Evolutionary conservation across 2,888 invertebrate genomes (phyloP), one percentile per base, ranked within the genome.

Genomic region (Octonoba sinensis): DNA sequence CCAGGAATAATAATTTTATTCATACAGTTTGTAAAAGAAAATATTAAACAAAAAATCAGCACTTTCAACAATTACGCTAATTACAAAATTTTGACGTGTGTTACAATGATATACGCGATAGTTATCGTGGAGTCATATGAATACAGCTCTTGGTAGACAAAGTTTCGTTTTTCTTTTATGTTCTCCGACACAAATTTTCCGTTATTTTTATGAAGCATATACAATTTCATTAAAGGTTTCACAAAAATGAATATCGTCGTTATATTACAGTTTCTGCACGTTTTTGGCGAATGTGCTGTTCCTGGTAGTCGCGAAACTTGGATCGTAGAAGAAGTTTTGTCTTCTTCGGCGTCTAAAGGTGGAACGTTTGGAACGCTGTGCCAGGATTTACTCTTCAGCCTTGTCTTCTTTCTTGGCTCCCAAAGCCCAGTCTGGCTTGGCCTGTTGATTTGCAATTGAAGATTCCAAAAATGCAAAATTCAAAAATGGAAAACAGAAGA

Each of bases 381-480:
- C 22, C 22, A 36, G 49, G 27, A n/a, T 49, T 67, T 76, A 76
- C 60, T 76, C 75, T 24, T 82, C 82, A 16, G 78, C 54, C 15
- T 78, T 18, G n/a, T 60, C 51, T 22, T 49, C 76, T 74, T 84
- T 85, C 81, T 81, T 83, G 83, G 76, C 84, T 65, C 62, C 86
- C 85, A 83, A 85, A 60, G 86, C 86, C 86, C 86, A 86, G 78
- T 86, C 85, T 18, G 86, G 86, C 77, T 85, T 85, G 70, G 71
- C 74, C 83, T 83, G 70, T 24, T 72, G 16, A 1, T 15, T 16
- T 60, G 13, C 36, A 60, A 27, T 16, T 4, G 36, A 36, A 11
- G 8, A 36, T 36, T 8, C 36, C 36, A 36, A 36, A 36, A 36
- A 36, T 36, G 36, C 36, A 36, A 36, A 36, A 36, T 36, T 36